These are phyloP conservation scores for Micromussa lordhowensis DNA, from an alignment of 92 coral and sea anemone species.

Conservation along the genomic window DNA sequence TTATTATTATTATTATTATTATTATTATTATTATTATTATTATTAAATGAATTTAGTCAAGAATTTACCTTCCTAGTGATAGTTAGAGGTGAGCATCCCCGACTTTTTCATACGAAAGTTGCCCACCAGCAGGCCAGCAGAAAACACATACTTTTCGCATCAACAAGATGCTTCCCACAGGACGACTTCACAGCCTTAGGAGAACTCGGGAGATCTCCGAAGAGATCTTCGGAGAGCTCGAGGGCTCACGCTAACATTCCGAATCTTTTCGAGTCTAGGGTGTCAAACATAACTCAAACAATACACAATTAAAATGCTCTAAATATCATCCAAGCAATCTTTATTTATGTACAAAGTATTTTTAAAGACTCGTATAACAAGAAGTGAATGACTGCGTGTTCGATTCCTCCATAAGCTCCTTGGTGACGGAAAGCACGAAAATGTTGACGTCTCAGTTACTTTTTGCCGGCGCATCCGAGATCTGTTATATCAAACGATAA, in stretches of 20 bases:
- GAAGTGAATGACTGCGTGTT: not conserved
- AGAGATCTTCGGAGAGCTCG: not conserved
- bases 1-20: too few relatives aligned
- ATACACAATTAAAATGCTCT: not conserved
- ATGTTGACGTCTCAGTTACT: not conserved
- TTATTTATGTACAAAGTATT: not conserved
- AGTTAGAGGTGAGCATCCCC: too few relatives aligned
- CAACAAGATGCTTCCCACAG: too few relatives aligned
- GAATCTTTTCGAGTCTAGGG: not conserved
- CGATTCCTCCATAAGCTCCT: not conserved
- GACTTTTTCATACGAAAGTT: too few relatives aligned
- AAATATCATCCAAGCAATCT: not conserved
- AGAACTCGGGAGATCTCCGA: not conserved
- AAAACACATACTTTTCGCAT: too few relatives aligned
- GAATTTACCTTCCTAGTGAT: too few relatives aligned
- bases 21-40: too few relatives aligned
- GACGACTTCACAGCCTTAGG: too few relatives aligned
- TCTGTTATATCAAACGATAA: not conserved
- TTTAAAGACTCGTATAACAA: not conserved
- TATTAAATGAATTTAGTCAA: too few relatives aligned
- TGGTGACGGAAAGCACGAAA: not conserved
- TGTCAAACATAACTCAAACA: not conserved
- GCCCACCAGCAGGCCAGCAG: too few relatives aligned
- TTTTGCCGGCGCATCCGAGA: slow-evolving; percentile 9
- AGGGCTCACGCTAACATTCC: not conserved